Percentiles rank a stretch among this genome's conserved stretches.
Conservation (phyloP, 2,888 invertebrate genomes). For the Pomacea canaliculata region DNA sequence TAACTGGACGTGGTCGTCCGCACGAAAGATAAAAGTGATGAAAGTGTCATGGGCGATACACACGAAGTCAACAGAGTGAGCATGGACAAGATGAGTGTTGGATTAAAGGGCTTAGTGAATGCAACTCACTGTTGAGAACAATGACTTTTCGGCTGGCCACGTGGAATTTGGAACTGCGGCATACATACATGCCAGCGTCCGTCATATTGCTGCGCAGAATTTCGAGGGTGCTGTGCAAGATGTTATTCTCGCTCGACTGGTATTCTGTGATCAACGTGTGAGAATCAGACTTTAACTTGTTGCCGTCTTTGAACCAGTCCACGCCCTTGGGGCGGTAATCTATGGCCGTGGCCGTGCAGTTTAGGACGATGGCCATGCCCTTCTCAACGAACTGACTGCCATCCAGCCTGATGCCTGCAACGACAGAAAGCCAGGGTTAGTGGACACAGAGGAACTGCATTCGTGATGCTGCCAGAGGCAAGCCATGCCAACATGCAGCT, state of each 20-base stretch:
- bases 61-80: too few relatives aligned
- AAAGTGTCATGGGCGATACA: too few relatives aligned
- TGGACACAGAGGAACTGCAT: not conserved
- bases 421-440: conserved; percentile 12
- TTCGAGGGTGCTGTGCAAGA: conserved; percentile 43
- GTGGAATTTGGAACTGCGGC: conserved; percentile 49
- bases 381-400: conserved; percentile 46
- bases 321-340: conserved; percentile 44
- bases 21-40: too few relatives aligned
- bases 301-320: conserved; percentile 54
- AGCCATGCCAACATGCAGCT: too few relatives aligned
- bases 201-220: conserved; percentile 43
- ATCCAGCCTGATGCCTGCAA: conserved; percentile 43
- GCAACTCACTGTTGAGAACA: conserved; percentile 55
- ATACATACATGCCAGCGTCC: conserved; percentile 55
- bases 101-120: not conserved
- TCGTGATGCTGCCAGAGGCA: too few relatives aligned
- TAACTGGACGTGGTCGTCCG: too few relatives aligned
- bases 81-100: too few relatives aligned
- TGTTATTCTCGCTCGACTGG: conserved; percentile 40
- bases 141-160: conserved; percentile 50
- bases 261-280: conserved; percentile 40
- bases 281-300: conserved; percentile 38
- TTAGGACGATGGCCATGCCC: conserved; percentile 40
- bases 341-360: conserved; percentile 48